Conservation (phyloP, 2,888 invertebrate genomes). For the Hirtodrosophila confusa region DNA sequence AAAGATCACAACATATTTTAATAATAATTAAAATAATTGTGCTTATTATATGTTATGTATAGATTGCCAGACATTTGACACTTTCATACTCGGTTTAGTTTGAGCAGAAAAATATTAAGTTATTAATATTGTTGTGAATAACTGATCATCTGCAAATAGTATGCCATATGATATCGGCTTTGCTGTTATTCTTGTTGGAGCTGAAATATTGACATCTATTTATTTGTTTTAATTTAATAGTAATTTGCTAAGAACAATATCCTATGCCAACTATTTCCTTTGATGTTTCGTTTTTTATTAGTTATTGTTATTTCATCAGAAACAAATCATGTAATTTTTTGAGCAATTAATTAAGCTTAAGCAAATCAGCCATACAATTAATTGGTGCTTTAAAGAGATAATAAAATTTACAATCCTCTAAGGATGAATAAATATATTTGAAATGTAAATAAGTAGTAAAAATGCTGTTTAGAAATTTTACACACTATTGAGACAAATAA, state of each 20-base stretch:
- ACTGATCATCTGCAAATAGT: background rate
- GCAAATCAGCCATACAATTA: constrained; percentile 66
- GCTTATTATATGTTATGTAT: too few species aligned
- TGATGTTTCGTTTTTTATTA: background rate
- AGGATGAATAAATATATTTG: constrained; percentile 53
- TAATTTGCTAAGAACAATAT: background rate
- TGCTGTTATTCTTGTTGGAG: constrained; percentile 5
- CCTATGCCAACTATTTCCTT: too few species aligned
- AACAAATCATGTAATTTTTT: constrained; percentile 9
- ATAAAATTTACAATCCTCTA: constrained; percentile 53
- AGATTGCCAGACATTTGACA: background rate
- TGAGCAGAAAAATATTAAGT: too few species aligned
- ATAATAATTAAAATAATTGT: background rate
- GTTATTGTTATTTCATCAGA: constrained; percentile 3
- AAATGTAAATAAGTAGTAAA: constrained; percentile 64
- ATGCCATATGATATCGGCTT: background rate
- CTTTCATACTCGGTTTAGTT: too few species aligned
- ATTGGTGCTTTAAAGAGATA: constrained; percentile 77
- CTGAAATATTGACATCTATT: constrained; percentile 8
- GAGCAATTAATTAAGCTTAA: constrained; percentile 56
- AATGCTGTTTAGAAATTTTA: constrained; percentile 70
- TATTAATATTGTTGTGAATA: too few species aligned
- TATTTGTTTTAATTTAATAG: constrained; percentile 2
- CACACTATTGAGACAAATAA: constrained; percentile 61
- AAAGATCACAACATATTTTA: too few species aligned